Base-by-base conservation (phyloP, 2,888 invertebrate species). In the Opisthograptis luteolata region DNA sequence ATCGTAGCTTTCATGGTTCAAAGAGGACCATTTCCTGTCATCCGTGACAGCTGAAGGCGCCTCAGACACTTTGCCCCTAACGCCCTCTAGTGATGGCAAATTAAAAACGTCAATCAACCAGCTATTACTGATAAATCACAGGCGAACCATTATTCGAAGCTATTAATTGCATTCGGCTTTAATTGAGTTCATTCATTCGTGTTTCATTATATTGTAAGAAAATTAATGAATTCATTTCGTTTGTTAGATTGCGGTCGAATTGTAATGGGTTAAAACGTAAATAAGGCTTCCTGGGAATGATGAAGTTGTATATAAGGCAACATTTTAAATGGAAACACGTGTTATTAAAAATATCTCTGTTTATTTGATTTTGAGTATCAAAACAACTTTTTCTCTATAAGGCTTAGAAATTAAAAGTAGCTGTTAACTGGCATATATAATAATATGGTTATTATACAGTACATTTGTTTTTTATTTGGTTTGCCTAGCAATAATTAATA, bases 41-140 rank as follows among this genome's bases (percentile, higher is more conserved):
- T 57, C 55, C 55, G 55, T 73, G 77, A 73, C 76, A 66, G 63
- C 50, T 55, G 14, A 47, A 68, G 69, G 69, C 68, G 73, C 76
- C 71, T 70, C 53, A 31, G 52, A 68, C 44, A 47, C 62, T 67
- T 60, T 59, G 61, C 55, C 64, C 55, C 60, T 65, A 69, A 67
- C 60, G 55, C 68, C 68, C 66, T 62, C 66, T 64, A 55, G 66
- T 64, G n/a, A n/a, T n/a, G 62, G 73, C 55, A 76, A 81, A 81
- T 86, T 84, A 86, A 87, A 88, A 86, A 82, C 82, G 87, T 86
- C 87, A 86, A 86, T 88, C 88, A 87, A 63, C 64, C 62, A 75
- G 76, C 79, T 81, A 79, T 79, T 75, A 81, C 81, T 82, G 80
- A 86, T 85, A 84, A 83, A 84, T 86, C 84, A 83, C 77, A 60